Evolutionary conservation across 2,888 invertebrate genomes (phyloP).

Genomic region (Tridacna gigas): DNA sequence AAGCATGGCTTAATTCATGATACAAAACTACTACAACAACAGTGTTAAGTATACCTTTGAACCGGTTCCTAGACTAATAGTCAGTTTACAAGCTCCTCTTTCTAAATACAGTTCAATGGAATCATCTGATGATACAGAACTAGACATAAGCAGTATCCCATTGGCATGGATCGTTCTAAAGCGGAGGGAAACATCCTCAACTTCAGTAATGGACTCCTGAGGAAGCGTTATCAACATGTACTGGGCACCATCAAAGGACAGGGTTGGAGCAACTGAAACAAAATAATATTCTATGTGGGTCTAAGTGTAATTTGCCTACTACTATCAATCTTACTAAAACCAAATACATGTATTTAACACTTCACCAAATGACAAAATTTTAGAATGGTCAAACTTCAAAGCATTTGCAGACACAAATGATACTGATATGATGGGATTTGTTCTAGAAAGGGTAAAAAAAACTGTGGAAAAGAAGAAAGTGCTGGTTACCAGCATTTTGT

Average conservation of each 20-base stretch:
- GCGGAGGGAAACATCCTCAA: constrained; percentile 94
- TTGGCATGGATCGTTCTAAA: constrained; percentile 93
- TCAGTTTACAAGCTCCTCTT: constrained; percentile 92
- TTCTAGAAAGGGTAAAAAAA: too few species aligned
- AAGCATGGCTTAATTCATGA: too few species aligned
- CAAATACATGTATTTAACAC: too few species aligned
- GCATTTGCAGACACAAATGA: too few species aligned
- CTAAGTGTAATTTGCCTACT: background rate
- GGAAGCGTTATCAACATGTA: constrained; percentile 91
- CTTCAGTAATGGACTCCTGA: constrained; percentile 92
- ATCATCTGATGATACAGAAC: constrained; percentile 90
- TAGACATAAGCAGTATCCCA: constrained; percentile 89
- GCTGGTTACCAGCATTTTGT: too few species aligned
- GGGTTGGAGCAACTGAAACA: constrained; percentile 92
- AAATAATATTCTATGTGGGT: background rate
- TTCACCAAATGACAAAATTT: too few species aligned
- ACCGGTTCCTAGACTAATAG: constrained; percentile 92
- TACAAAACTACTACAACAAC: too few species aligned
- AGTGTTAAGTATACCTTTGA: constrained; percentile 89
- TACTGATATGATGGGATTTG: too few species aligned
- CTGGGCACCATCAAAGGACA: constrained; percentile 95
- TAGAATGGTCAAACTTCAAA: too few species aligned
- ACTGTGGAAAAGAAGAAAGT: too few species aligned
- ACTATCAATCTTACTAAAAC: too few species aligned
- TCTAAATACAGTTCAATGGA: constrained; percentile 94